phyloP scores from a whole-genome alignment of 2,888 invertebrate genomes.

The Drosophila seclusa region DNA sequence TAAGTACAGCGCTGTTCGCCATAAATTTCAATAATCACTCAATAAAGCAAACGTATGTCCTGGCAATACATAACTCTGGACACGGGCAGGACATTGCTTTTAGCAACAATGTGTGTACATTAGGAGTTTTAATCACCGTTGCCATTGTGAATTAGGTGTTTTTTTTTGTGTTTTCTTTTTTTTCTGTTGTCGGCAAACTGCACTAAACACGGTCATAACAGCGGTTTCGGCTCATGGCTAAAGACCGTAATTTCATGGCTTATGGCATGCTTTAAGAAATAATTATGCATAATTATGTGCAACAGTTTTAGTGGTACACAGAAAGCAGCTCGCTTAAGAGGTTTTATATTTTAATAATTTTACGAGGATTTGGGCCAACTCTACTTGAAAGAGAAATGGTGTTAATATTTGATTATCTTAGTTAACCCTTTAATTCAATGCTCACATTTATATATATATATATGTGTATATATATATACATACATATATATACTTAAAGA shows the following conservation, averaged over 20 bases:
- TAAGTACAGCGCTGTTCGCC: conserved; percentile 29
- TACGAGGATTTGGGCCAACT: neutral
- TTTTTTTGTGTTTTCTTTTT: neutral
- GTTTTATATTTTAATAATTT: conserved; percentile 2
- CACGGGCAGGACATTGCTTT: conserved; percentile 25
- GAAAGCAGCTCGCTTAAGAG: neutral
- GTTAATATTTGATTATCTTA: neutral
- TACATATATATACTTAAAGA: neutral
- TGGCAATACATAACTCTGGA: neutral
- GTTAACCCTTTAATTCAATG: neutral
- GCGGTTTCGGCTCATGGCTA: conserved; percentile 34
- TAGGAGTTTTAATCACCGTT: conserved; percentile 63
- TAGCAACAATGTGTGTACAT: conserved; percentile 40
- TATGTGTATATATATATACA: neutral
- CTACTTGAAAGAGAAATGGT: neutral
- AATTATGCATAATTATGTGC: conserved; percentile 47
- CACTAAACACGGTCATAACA: conserved; percentile 35
- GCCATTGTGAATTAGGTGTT: conserved; percentile 32
- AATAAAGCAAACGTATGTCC: conserved; percentile 45
- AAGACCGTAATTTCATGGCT: conserved; percentile 52
- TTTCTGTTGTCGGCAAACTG: neutral
- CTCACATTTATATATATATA: neutral
- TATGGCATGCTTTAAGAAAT: conserved; percentile 42
- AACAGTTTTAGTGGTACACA: conserved; percentile 24
- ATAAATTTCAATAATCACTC: conserved; percentile 74